Conservation (phyloP, 2,797 vertebrate genomes). For the Bradypodion ventrale region DNA sequence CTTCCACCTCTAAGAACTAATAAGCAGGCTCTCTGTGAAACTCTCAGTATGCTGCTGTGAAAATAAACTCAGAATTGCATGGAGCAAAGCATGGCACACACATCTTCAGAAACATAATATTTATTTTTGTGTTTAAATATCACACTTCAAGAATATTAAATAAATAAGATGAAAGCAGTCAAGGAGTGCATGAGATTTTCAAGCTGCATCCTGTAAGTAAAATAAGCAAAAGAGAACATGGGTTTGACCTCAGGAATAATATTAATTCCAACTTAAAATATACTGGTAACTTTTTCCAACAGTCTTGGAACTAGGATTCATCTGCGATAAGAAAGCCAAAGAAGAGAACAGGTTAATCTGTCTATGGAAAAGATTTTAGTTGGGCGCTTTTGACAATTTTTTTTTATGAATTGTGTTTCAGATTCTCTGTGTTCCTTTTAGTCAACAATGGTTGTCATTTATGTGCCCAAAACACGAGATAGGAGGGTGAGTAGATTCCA, state of each 20-base stretch:
- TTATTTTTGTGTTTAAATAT: constrained; percentile 60
- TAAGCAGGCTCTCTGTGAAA: constrained; percentile 39
- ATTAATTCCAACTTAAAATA: constrained; percentile 30
- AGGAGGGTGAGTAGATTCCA: no score
- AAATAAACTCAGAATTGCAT: constrained; percentile 41
- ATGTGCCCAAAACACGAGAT: not conserved
- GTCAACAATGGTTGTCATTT: not conserved
- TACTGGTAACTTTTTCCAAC: constrained; percentile 42
- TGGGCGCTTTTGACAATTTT: not conserved
- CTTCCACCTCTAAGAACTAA: constrained; percentile 28
- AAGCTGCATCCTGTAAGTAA: constrained; percentile 44
- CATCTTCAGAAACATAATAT: constrained; percentile 38
- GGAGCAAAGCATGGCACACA: constrained; percentile 42
- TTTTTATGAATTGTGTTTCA: constrained; percentile 3
- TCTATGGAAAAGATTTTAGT: not conserved
- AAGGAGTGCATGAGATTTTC: constrained; percentile 1
- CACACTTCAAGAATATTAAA: constrained; percentile 62
- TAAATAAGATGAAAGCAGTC: constrained; percentile 57
- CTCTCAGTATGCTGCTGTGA: constrained; percentile 51
- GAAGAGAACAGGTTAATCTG: constrained; percentile 14
- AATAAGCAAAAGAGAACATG: constrained; percentile 46
- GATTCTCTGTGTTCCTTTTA: not conserved
- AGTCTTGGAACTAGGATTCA: constrained; percentile 28
- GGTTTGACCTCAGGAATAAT: constrained; percentile 31
- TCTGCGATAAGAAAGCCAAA: constrained; percentile 39